These are phyloP conservation scores for Podargus strigoides DNA, from an alignment of 2,797 vertebrate species.

Conservation along the genomic window DNA sequence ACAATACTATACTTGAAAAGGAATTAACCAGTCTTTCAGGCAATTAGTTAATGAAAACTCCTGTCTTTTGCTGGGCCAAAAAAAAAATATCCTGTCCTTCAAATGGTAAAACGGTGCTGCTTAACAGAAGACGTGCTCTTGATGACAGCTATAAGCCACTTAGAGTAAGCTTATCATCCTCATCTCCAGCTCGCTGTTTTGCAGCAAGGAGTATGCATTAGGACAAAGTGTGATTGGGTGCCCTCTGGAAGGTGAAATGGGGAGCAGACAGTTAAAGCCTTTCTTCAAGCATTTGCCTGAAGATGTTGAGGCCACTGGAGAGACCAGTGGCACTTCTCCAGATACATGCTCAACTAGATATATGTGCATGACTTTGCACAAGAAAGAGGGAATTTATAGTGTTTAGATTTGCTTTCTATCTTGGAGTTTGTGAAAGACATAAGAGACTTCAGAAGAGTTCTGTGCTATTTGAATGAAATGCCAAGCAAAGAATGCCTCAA, in stretches of 20 bases:
- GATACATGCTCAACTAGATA: not conserved
- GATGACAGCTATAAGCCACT: slow-evolving; percentile 15
- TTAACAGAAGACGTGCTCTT: not conserved
- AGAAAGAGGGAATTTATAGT: not conserved
- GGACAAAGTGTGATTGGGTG: not conserved
- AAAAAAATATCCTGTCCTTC: not conserved
- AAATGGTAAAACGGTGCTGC: not conserved
- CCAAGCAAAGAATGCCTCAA: not conserved
- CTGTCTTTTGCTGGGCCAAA: not conserved
- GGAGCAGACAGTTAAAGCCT: not conserved
- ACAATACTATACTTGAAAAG: not conserved
- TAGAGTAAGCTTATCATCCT: slow-evolving; percentile 27
- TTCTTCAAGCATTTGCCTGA: not conserved
- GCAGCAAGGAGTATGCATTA: not conserved
- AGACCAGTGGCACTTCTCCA: not conserved
- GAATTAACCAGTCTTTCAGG: not conserved
- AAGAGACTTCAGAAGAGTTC: not conserved
- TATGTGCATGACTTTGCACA: not conserved
- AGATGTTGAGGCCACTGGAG: not conserved
- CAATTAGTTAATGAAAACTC: not conserved
- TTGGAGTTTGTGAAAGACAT: not conserved
- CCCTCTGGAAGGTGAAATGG: not conserved
- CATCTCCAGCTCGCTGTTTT: not conserved
- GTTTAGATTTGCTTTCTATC: not conserved
- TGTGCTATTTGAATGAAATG: not conserved